Conservation (phyloP, 2,797 vertebrate species). For the Sylvilagus floridanus region DNA sequence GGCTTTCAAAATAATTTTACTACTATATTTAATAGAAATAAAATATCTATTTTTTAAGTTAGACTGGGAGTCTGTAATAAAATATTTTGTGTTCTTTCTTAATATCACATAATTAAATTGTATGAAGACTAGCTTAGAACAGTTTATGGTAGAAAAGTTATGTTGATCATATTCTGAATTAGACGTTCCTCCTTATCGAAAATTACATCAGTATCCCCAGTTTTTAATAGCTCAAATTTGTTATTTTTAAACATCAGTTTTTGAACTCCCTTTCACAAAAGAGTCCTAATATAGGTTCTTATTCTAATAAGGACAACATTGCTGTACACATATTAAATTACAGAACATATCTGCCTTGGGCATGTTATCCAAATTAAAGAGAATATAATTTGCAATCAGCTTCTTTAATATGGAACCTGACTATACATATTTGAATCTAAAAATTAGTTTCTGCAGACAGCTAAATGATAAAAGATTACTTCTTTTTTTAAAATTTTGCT, state of each 20-base stretch:
- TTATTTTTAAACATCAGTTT: conserved; percentile 56
- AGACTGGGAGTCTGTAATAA: neutral
- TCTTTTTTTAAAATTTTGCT: neutral
- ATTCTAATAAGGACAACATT: conserved; percentile 41
- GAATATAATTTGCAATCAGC: neutral
- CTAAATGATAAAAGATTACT: neutral
- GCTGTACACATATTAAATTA: neutral
- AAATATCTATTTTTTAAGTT: neutral
- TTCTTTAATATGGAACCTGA: neutral
- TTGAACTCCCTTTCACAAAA: conserved; percentile 32
- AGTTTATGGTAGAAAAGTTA: neutral
- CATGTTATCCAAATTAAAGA: conserved; percentile 55
- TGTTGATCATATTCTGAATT: neutral
- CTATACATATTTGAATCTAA: conserved; percentile 28
- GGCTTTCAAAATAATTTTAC: conserved; percentile 33
- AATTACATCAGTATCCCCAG: neutral
- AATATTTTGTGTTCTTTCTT: conserved; percentile 26
- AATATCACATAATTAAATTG: conserved; percentile 8
- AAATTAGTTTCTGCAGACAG: neutral
- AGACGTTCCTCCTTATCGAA: neutral
- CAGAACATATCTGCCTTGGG: neutral
- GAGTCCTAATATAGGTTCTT: neutral
- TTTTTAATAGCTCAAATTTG: neutral
- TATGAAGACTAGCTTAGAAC: conserved; percentile 21
- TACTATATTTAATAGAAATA: conserved; percentile 42